Evolutionary conservation across 2,113 vertebrate genomes (phyloP), one percentile per base, ranked within the genome.

Genomic region (Naja naja): DNA sequence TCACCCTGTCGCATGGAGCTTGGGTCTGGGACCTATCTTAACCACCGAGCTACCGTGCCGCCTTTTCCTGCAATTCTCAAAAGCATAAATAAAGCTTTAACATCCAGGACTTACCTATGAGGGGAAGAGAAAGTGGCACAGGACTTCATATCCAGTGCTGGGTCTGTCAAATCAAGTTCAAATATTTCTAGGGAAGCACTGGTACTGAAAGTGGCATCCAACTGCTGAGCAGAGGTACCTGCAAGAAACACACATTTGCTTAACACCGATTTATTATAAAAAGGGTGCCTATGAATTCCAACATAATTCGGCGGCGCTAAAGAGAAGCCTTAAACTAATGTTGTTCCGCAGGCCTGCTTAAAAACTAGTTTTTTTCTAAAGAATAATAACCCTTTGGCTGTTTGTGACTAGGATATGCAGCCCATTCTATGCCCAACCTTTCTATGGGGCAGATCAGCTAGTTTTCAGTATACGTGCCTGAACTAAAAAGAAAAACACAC

Each of bases 211-310:
- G 98, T 99, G 90, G 99, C 99, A 96, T 99, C 99, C 85, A 99
- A 97, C 93, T 99, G 99, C 95, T 99, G 99, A 93, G 99, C 99
- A 93, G 99, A 99, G 11, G 99, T 99, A 94, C 99, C 99, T 99
- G 95, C 0, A 49, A 95, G 89, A 96, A 85, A 69, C 2, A 49
- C 0, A 0, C 4, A 55, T 95, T 16, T 93, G 10, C 88, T 34
- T 56, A 94, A 94, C 92, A 95, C 89, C 18, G 90, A 8, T 12
- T 85, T 0, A 0, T 87, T 0, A 90, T 3, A 58, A 14, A 53
- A 92, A 34, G 55, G 90, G 60, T 53, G 47, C 54, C 89, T 86
- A 47, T 7, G 14, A 14, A 88, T 14, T 16, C 89, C 5, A 5
- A 93, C 0, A 1, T 9, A 14, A 34, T 49, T 39, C 3, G 34